Evolutionary conservation across 2,888 invertebrate genomes (phyloP).

Genomic region (Penaeus monodon): DNA sequence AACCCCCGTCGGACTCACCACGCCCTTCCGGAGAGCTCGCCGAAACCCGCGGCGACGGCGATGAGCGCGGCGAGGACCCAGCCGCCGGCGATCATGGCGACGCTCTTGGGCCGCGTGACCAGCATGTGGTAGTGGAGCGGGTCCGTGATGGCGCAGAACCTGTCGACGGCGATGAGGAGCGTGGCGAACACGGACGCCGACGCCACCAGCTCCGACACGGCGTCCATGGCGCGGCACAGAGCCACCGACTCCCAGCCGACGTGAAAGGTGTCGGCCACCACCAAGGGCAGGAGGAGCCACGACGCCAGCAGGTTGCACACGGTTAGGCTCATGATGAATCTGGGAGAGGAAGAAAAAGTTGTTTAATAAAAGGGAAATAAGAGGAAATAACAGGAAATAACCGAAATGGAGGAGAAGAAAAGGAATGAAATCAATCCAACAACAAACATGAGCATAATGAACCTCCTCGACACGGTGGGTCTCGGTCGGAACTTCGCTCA

Average conservation of each 20-base stretch:
- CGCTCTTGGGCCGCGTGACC: slow-evolving; percentile 68
- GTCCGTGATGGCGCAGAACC: slow-evolving; percentile 78
- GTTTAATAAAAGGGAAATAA: neutral
- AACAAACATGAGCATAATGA: no score
- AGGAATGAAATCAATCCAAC: no score
- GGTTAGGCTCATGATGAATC: slow-evolving; percentile 78
- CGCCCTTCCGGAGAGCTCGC: slow-evolving; percentile 36
- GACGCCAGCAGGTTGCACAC: slow-evolving; percentile 71
- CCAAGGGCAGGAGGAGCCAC: slow-evolving; percentile 70
- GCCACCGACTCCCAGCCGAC: slow-evolving; percentile 72
- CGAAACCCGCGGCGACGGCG: slow-evolving; percentile 65
- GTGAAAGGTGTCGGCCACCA: slow-evolving; percentile 72
- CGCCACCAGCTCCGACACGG: slow-evolving; percentile 74
- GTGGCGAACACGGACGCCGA: slow-evolving; percentile 77
- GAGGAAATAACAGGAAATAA: neutral
- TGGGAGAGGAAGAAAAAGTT: slow-evolving; percentile 71
- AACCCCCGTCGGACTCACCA: slow-evolving; percentile 66
- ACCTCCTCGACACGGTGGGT: no score
- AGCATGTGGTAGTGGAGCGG: slow-evolving; percentile 76
- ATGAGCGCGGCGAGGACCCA: slow-evolving; percentile 69
- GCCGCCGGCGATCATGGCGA: slow-evolving; percentile 68
- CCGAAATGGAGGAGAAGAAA: no score
- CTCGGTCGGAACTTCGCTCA: no score
- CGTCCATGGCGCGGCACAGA: slow-evolving; percentile 76
- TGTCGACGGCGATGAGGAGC: slow-evolving; percentile 77